Percentiles rank a stretch among this genome's conserved stretches.
Evolutionary conservation across 2,113 vertebrate genomes (phyloP).

Genomic region (Callipepla californica): DNA sequence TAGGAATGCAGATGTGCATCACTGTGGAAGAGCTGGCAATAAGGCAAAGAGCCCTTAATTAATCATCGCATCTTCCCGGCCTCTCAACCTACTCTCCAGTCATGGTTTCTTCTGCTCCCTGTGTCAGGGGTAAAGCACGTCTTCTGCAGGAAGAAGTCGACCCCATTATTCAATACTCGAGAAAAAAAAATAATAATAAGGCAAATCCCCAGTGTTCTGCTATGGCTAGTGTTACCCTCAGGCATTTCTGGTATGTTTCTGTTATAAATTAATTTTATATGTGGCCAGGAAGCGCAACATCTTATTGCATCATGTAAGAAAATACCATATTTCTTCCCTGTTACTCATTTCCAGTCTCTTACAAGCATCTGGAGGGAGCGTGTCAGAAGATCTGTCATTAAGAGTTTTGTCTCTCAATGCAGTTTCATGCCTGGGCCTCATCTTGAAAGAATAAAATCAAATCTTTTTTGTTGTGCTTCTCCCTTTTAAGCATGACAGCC

Average conservation of each 20-base stretch:
- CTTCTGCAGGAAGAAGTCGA: background rate
- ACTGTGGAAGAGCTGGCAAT: slow-evolving; percentile 7
- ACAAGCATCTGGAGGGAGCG: slow-evolving; percentile 68
- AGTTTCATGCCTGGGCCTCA: background rate
- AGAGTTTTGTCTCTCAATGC: slow-evolving; percentile 14
- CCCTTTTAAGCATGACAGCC: background rate
- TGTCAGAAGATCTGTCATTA: slow-evolving; percentile 60
- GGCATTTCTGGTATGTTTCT: slow-evolving; percentile 74
- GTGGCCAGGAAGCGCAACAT: slow-evolving; percentile 78
- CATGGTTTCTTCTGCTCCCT: background rate
- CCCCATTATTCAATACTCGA: slow-evolving; percentile 41
- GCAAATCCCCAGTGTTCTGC: slow-evolving; percentile 40
- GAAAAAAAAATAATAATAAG: background rate
- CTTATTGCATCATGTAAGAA: slow-evolving; percentile 80
- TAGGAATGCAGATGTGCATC: slow-evolving; percentile 25
- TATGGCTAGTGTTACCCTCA: slow-evolving; percentile 70
- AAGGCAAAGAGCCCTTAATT: background rate
- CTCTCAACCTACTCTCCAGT: background rate
- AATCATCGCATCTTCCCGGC: background rate
- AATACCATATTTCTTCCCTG: slow-evolving; percentile 72
- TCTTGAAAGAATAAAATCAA: slow-evolving; percentile 24
- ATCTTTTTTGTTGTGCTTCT: background rate
- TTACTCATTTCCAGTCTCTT: slow-evolving; percentile 71
- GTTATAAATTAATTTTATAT: slow-evolving; percentile 78
- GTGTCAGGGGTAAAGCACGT: background rate